phyloP scores from a whole-genome alignment of 1,140 invertebrate genomes.

The Heliothis virescens region DNA sequence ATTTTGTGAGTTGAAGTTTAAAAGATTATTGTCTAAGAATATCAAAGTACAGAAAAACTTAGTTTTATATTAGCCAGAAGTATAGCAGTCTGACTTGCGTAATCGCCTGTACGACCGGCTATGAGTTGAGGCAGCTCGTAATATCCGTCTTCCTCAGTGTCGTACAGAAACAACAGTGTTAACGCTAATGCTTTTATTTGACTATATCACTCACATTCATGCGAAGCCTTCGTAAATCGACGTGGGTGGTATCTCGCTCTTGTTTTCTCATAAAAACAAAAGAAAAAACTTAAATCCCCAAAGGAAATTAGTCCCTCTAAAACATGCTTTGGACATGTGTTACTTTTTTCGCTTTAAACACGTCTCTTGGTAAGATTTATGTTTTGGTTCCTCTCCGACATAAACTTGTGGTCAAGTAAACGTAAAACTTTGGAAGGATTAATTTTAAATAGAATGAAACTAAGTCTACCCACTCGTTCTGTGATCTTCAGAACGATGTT shows the following conservation, averaged over 20 bases:
- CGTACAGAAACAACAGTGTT: conserved; percentile 51
- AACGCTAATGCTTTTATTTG: conserved; percentile 61
- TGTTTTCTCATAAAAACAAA: conserved; percentile 72
- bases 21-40: too few species aligned
- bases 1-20: too few species aligned
- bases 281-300: conserved; percentile 74
- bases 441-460: conserved; percentile 63
- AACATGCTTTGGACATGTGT: conserved; percentile 82
- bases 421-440: conserved; percentile 65
- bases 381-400: conserved; percentile 70
- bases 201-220: conserved; percentile 64
- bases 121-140: conserved; percentile 1
- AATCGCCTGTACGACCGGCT: conserved; percentile 9
- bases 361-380: conserved; percentile 80
- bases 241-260: conserved; percentile 81
- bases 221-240: conserved; percentile 63
- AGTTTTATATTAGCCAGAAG: background rate
- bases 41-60: too few species aligned
- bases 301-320: conserved; percentile 85
- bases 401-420: conserved; percentile 76
- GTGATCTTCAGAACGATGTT: conserved; percentile 32
- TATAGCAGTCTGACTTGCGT: background rate
- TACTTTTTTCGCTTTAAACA: conserved; percentile 84
- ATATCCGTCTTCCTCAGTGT: conserved; percentile 29
- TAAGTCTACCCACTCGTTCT: conserved; percentile 44